Evolutionary conservation across 2,797 vertebrate species (phyloP), one percentile per base, ranked within the genome.

Genomic region (Linurgus olivaceus): DNA sequence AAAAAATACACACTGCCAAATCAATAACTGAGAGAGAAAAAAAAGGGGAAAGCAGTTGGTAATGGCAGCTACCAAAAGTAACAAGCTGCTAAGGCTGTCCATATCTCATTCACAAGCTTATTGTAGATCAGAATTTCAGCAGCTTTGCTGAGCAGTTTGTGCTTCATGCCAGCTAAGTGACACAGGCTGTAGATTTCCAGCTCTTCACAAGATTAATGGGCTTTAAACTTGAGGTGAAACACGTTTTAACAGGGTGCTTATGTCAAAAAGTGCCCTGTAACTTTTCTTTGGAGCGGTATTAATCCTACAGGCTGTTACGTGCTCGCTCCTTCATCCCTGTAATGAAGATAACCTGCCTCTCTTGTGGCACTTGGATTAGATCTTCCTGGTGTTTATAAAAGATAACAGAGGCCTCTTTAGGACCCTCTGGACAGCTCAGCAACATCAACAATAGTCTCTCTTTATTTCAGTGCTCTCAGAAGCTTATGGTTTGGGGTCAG

Each of bases 201-300:
- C 67, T 86, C 51, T 93, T 93, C 87, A 91, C n/a, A 45, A 90
- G 85, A 97, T 78, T 93, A 90, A 88, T 86, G 79, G 91, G 72
- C 72, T 89, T 88, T 92, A 96, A 92, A 93, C 82, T 75, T 58
- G 48, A 91, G 76, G 76, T 10, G 5, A 93, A 94, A 83, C 2
- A 1, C 26, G 45, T 86, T 89, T 62, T 62, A 94, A 61, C 72
- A 81, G 82, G 67, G 62, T 88, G 66, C 63, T 92, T 92, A 79
- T 77, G 86, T 65, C 75, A 88, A 93, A 86, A 79, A 87, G 50
- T 58, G 48, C 1, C 12, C 48, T 35, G 66, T 85, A 93, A 93
- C 25, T 93, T 88, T 76, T 91, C 79, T 88, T 96, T 89, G 37
- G 52, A 93, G 61, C 3, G 5, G 24, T 35, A 89, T 89, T 83